Percentiles rank a stretch among this genome's conserved stretches.
Evolutionary conservation across 2,888 invertebrate species (phyloP).

Genomic region (Mesorhabditis sp.): DNA sequence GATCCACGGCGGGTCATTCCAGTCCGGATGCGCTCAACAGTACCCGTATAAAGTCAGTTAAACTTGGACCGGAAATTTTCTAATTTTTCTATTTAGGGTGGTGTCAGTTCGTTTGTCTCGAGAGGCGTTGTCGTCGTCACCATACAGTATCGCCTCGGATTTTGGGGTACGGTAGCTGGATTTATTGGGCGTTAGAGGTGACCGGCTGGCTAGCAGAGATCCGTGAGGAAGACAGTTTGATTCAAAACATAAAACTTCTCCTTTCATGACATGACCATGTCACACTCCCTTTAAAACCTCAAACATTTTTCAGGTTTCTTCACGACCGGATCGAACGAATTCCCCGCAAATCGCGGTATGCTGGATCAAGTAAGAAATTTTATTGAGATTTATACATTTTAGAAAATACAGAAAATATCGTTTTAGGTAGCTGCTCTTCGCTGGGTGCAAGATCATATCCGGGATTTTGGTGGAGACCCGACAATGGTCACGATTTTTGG

Average conservation of each 20-base stretch:
- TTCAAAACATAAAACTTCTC: background rate
- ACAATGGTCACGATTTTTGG: background rate
- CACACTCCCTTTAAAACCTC: background rate
- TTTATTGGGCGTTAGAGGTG: background rate
- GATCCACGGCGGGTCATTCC: constrained; percentile 12
- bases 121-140: background rate
- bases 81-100: background rate
- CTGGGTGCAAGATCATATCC: background rate
- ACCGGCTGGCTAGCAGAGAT: background rate
- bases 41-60: constrained; percentile 7
- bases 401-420: background rate
- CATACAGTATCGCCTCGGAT: background rate
- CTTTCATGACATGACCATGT: background rate
- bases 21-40: constrained; percentile 6
- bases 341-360: background rate
- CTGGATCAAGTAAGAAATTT: background rate
- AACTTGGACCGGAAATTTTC: background rate
- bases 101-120: background rate
- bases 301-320: background rate
- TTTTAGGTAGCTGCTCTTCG: background rate
- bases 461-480: background rate
- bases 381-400: background rate
- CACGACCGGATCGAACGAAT: background rate
- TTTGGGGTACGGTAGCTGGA: background rate
- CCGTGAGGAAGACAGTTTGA: background rate